These are phyloP conservation scores for Nylanderia fulva DNA, from an alignment of 1,140 invertebrate species.

Conservation along the genomic window DNA sequence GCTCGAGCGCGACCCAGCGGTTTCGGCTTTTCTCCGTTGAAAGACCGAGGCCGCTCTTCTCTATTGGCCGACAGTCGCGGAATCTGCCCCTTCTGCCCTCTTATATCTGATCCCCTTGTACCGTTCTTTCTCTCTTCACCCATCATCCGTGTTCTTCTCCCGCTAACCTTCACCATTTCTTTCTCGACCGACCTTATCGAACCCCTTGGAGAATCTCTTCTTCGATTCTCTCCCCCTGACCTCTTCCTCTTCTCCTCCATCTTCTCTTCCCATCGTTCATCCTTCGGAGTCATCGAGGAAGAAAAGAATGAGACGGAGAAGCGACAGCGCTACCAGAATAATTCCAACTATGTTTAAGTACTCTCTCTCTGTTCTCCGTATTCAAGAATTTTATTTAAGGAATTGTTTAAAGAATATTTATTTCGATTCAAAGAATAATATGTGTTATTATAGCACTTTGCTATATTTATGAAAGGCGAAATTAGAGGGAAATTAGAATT, in stretches of 20 bases:
- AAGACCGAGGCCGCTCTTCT: conserved; percentile 64
- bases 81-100: conserved; percentile 77
- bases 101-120: conserved; percentile 59
- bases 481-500: neutral
- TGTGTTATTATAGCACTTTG: neutral
- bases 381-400: neutral
- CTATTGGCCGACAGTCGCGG: conserved; percentile 78
- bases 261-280: neutral
- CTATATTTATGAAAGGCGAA: neutral
- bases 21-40: conserved; percentile 76
- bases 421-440: neutral
- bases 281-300: neutral
- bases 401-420: too few species aligned
- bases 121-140: conserved; percentile 62
- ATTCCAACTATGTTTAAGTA: neutral
- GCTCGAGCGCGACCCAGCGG: conserved; percentile 76
- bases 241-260: neutral
- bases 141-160: conserved; percentile 34
- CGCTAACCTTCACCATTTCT: conserved; percentile 73
- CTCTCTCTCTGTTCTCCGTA: neutral
- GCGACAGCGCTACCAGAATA: conserved; percentile 1
- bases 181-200: conserved; percentile 68
- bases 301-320: neutral
- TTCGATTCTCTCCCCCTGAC: conserved; percentile 30
- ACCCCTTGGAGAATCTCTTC: conserved; percentile 60